Percentiles rank a stretch among this genome's conserved stretches.
phyloP scores from a whole-genome alignment of 2,113 vertebrate genomes.

The Nanorana parkeri region DNA sequence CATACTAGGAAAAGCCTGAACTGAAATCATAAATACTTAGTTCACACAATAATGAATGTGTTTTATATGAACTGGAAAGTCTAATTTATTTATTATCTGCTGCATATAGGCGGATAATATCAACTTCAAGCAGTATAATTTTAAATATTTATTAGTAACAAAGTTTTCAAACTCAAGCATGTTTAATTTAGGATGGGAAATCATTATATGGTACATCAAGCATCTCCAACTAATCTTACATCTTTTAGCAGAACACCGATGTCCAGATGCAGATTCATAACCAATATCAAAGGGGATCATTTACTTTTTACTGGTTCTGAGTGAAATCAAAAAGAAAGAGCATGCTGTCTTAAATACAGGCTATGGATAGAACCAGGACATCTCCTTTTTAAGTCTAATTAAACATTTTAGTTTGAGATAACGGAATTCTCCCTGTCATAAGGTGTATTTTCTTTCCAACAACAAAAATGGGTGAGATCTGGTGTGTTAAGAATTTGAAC shows the following conservation, averaged over 20 bases:
- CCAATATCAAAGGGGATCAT: neutral
- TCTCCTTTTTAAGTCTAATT: too few relatives aligned
- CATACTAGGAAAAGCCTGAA: neutral
- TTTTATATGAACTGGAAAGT: conserved; percentile 1
- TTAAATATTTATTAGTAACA: conserved; percentile 30
- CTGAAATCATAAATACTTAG: conserved; percentile 13
- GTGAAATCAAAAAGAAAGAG: neutral
- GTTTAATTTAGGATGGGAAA: conserved; percentile 22
- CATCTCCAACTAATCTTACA: conserved; percentile 1
- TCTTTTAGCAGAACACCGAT: neutral
- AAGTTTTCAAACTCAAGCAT: conserved; percentile 21
- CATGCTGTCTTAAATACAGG: too few relatives aligned
- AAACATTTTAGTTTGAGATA: too few relatives aligned
- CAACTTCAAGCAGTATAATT: neutral
- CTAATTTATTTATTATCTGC: conserved; percentile 1
- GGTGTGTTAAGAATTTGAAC: too few relatives aligned
- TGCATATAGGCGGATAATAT: conserved; percentile 1
- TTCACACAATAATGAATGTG: neutral
- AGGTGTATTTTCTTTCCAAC: too few relatives aligned
- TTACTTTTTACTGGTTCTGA: neutral
- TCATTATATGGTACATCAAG: conserved; percentile 19
- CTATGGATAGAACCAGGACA: too few relatives aligned
- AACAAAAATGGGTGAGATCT: too few relatives aligned
- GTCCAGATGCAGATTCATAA: neutral
- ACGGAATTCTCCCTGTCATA: too few relatives aligned